Conservation (phyloP, 2,113 vertebrate genomes). For the Otis tarda region DNA sequence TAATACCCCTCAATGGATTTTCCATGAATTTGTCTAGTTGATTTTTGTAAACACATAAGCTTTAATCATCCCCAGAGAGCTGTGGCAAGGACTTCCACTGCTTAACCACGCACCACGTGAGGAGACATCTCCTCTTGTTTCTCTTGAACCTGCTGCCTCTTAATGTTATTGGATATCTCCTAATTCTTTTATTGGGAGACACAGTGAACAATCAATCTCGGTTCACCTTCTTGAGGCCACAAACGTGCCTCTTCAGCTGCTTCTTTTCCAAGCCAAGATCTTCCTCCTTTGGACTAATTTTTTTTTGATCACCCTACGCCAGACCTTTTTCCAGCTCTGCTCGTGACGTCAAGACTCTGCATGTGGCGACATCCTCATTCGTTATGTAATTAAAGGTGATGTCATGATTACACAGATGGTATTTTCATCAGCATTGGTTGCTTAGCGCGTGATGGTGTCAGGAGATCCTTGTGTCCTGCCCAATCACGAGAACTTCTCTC, state of each 20-base stretch:
- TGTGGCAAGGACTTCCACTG: slow-evolving; percentile 35
- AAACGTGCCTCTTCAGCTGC: neutral
- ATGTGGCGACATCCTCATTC: neutral
- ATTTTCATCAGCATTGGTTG: slow-evolving; percentile 31
- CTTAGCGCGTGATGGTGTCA: neutral
- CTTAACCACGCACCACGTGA: neutral
- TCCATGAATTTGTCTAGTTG: slow-evolving; percentile 53
- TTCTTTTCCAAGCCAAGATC: slow-evolving; percentile 1
- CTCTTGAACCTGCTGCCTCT: slow-evolving; percentile 46
- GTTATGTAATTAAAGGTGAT: neutral
- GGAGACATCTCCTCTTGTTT: slow-evolving; percentile 32
- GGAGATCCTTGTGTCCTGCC: neutral
- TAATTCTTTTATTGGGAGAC: slow-evolving; percentile 46
- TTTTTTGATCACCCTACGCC: neutral
- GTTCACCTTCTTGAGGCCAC: slow-evolving; percentile 29
- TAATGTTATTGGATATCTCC: slow-evolving; percentile 52
- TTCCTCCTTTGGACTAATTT: neutral
- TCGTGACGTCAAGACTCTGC: neutral
- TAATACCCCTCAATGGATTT: slow-evolving; percentile 56
- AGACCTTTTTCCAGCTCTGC: neutral
- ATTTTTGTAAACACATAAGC: slow-evolving; percentile 42
- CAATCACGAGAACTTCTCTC: neutral
- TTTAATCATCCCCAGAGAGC: slow-evolving; percentile 47
- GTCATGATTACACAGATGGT: neutral
- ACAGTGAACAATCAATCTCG: slow-evolving; percentile 26